Evolutionary conservation across 2,113 vertebrate species (phyloP).

Genomic region (Antidorcas marsupialis): DNA sequence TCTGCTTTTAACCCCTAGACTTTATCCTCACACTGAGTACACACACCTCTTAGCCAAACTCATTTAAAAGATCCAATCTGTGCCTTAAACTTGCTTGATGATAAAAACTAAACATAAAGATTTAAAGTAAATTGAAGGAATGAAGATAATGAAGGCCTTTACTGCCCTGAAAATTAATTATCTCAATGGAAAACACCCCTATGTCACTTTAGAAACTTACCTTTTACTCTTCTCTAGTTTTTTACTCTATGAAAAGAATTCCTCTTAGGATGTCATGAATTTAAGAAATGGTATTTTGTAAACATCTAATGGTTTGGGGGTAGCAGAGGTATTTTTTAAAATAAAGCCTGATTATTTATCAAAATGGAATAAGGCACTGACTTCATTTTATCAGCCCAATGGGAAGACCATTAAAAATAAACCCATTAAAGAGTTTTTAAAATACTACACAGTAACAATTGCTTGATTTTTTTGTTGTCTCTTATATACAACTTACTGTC

Average conservation of each 20-base stretch:
- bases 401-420: constrained; percentile 3
- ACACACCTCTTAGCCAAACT: background rate
- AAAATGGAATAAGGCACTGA: background rate
- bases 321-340: background rate
- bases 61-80: background rate
- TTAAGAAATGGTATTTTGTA: constrained; percentile 4
- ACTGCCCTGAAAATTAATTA: background rate
- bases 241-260: background rate
- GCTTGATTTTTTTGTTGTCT: background rate
- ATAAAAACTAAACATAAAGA: constrained; percentile 22
- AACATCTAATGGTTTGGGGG: background rate
- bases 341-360: background rate
- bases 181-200: background rate
- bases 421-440: constrained; percentile 5
- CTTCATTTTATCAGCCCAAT: background rate
- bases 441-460: background rate
- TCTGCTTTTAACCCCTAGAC: background rate
- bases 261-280: constrained; percentile 5
- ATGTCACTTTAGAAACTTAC: background rate
- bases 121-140: background rate
- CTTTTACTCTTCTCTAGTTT: background rate
- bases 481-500: background rate
- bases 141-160: background rate
- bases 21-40: background rate
- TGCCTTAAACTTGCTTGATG: background rate